A percentile compares a stretch with the other conserved stretches of the same genome.
These are phyloP conservation scores for Cyphomyrus plagiostoma DNA, from an alignment of 2,113 vertebrate genomes.

Conservation along the genomic window DNA sequence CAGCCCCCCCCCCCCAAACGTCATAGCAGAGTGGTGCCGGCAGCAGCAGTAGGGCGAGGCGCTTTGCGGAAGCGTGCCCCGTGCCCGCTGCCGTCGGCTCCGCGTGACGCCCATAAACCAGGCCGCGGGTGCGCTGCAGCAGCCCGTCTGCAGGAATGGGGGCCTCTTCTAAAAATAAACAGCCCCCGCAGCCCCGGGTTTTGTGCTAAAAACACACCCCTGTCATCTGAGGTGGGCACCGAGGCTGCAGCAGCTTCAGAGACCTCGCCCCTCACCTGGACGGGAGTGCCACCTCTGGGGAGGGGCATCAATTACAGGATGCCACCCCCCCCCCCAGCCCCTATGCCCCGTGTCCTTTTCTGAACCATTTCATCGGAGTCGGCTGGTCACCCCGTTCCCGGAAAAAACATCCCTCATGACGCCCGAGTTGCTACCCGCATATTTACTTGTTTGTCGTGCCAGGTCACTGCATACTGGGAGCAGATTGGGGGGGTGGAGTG, in stretches of 20 bases:
- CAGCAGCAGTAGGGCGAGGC: background rate
- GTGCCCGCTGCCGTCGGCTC: background rate
- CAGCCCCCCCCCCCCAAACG: background rate
- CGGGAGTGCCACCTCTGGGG: background rate
- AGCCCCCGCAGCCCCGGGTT: background rate
- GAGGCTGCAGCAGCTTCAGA: background rate
- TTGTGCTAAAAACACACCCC: background rate
- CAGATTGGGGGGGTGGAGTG: background rate
- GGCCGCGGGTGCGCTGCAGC: background rate
- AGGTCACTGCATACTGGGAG: background rate
- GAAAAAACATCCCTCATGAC: background rate
- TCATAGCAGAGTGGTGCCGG: background rate
- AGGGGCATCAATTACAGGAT: background rate
- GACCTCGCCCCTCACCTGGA: background rate
- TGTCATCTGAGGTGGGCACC: background rate
- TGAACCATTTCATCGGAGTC: background rate
- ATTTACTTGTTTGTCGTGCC: background rate
- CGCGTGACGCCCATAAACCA: slow-evolving; percentile 5
- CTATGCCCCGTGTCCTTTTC: background rate
- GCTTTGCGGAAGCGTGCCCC: background rate
- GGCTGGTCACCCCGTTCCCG: background rate
- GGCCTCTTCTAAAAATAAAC: slow-evolving; percentile 6
- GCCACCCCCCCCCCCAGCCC: too few relatives aligned
- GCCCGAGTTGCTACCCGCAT: background rate
- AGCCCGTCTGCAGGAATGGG: background rate